Evolutionary conservation across 2,888 invertebrate genomes (phyloP), one percentile per base, ranked within the genome.

Genomic region (Gortyna flavago): DNA sequence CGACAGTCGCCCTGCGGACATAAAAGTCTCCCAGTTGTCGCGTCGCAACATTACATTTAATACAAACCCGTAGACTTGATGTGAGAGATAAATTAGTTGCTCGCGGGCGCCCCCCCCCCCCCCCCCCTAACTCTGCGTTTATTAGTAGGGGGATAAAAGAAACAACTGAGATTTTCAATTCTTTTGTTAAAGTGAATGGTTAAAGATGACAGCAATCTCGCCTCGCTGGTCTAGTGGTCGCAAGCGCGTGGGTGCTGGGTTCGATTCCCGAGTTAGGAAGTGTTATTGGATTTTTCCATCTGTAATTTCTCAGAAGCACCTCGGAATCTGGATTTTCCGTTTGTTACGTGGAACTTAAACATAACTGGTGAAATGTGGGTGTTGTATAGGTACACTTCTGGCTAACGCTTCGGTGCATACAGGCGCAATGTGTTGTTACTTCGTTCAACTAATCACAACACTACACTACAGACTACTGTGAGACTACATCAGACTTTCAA

Each of bases 181-280:
- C 48, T 0, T 75, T 61, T 75, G 44, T 75, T 48, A 54, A 41
- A n/a, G n/a, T 59, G 35, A 18, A 25, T 35, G 44, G 57, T 44
- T 32, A 7, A 48, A n/a, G 0, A n/a, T 41, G 11, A 41, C 29
- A 29, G 32, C 8, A 32, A 29, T 32, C 2, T 32, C 21, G 7
- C 7, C 3, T 21, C 41, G 21, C 44, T 16, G 68, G 32, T 35
- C 1, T 25, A 32, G 29, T 29, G 4, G 11, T 66, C 6, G 41
- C 29, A 18, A 9, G 66, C 29, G 21, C 21, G 18, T 13, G 13
- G 13, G 1, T 21, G 13, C 5, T 67, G 3, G 13, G 8, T 32
- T 35, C 35, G 21, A 35, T 35, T 32, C 25, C 25, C 16, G 0
- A 16, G 8, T 32, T 8, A 29, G 41, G 9, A 65, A 44, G 29